Evolutionary conservation across 2,888 invertebrate species (phyloP).

Genomic region (Chesias legatella): DNA sequence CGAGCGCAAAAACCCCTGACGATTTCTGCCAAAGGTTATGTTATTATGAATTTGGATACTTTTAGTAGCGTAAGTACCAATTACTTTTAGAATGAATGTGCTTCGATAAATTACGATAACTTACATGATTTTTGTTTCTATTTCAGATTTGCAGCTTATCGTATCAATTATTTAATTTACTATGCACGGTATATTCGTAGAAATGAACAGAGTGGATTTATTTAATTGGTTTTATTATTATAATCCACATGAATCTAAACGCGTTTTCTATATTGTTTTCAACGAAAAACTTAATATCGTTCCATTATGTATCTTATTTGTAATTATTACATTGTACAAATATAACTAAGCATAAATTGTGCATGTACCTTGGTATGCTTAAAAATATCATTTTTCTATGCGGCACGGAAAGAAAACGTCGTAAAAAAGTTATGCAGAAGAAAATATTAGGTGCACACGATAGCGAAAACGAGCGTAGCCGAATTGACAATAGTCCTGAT

Average conservation of each 20-base stretch:
- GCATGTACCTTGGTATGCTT: too few species aligned
- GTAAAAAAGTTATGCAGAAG: constrained; percentile 30
- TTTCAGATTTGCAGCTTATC: constrained; percentile 70
- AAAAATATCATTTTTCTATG: too few species aligned
- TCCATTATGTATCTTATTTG: too few species aligned
- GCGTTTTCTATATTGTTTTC: too few species aligned
- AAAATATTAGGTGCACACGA: constrained; percentile 43
- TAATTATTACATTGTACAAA: too few species aligned
- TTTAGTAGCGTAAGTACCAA: constrained; percentile 54
- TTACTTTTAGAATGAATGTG: too few species aligned
- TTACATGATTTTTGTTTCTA: too few species aligned
- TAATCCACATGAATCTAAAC: too few species aligned
- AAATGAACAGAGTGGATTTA: constrained; percentile 8
- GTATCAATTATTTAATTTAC: constrained; percentile 62
- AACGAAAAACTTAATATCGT: too few species aligned
- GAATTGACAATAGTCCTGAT: constrained; percentile 43
- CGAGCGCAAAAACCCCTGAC: constrained; percentile 59
- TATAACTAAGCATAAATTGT: too few species aligned
- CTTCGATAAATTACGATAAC: too few species aligned
- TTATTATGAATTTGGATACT: constrained; percentile 61
- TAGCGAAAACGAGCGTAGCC: constrained; percentile 37
- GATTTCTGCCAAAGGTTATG: constrained; percentile 56
- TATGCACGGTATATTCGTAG: constrained; percentile 50
- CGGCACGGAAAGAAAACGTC: too few species aligned
- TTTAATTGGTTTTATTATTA: not conserved